A percentile compares a stretch with the other conserved stretches of the same genome.
Evolutionary conservation across 2,888 invertebrate species (phyloP).

Genomic region (Diadromus collaris): DNA sequence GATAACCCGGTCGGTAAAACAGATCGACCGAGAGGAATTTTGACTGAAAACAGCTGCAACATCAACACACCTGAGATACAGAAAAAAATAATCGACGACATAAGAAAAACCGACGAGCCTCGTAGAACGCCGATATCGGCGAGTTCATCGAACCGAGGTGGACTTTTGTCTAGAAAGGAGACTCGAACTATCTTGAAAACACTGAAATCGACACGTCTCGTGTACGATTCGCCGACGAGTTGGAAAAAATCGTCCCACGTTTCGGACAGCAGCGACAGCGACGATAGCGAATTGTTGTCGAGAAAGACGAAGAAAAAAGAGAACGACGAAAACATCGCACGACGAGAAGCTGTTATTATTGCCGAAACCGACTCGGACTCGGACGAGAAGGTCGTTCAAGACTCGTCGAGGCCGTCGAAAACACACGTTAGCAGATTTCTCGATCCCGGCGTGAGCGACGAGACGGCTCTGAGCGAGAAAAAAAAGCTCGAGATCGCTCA

Average conservation of each 20-base stretch:
- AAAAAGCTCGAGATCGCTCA: constrained; percentile 74
- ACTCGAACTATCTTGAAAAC: constrained; percentile 64
- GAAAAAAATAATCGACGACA: constrained; percentile 6
- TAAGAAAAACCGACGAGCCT: neutral
- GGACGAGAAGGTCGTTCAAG: constrained; percentile 56
- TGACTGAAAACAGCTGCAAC: constrained; percentile 44
- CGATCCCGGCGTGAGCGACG: constrained; percentile 39
- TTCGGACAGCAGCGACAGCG: constrained; percentile 52
- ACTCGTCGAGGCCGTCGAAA: constrained; percentile 51
- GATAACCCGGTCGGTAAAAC: constrained; percentile 30
- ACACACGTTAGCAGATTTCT: constrained; percentile 63
- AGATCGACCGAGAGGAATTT: constrained; percentile 26
- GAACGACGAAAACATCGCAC: constrained; percentile 3
- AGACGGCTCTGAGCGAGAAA: constrained; percentile 58
- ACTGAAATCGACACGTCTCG: constrained; percentile 60
- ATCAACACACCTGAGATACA: neutral
- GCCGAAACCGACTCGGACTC: constrained; percentile 62
- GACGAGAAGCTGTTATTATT: constrained; percentile 48
- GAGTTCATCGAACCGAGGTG: constrained; percentile 40
- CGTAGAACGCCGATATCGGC: constrained; percentile 42
- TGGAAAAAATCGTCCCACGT: constrained; percentile 37
- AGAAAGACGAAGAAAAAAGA: neutral
- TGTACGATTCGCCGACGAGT: constrained; percentile 64
- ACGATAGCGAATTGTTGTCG: constrained; percentile 43
- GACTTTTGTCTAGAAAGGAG: constrained; percentile 63